Evolutionary conservation across 1,140 invertebrate genomes (phyloP), one percentile per base, ranked within the genome.

Genomic region (Anagrus nilaparvatae): DNA sequence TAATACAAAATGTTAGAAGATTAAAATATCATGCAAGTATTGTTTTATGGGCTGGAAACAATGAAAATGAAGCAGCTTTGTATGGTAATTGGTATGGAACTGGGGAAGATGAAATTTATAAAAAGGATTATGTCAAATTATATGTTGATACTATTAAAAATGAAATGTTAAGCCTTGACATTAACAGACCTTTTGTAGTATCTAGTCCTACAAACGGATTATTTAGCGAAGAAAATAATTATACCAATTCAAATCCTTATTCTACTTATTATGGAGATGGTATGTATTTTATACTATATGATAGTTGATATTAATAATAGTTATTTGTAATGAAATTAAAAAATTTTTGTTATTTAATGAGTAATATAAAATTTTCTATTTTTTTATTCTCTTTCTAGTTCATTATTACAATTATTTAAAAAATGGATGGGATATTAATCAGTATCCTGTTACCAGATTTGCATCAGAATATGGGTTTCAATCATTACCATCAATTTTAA

Each of bases 391-490:
- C 33, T 44, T 72, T 72, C 43, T 52, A 87, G 84, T 90, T 33
- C 94, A 98, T 59, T 93, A 84, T 56, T 98, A 98, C 58, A 87
- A 91, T 53, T 95, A 97, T 58, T 14, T 79, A 0, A 63, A 63
- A 41, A 81, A 97, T 57, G 76, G 80, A 33, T 98, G 91, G 90
- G 63, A 85, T 47, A 69, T 77, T 13, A 75, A 69, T 29, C 79
- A 73, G 6, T 96, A 82, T 63, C 86, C 86, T 1, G 73, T 72
- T 10, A 77, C 89, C 1, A 74, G 94, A 47, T 96, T 98, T 65
- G 77, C 82, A 13, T 95, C 93, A 0, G 96, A 99, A 64, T 99
- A 95, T 61, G 96, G 96, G 9, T 84, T 91, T 49, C 92, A 97
- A 62, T 87, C 91, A 4, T 69, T 87, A 27, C 90, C 93, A 0